Conservation (phyloP, 2,888 invertebrate genomes). For the Chaitophorus viminalis region DNA sequence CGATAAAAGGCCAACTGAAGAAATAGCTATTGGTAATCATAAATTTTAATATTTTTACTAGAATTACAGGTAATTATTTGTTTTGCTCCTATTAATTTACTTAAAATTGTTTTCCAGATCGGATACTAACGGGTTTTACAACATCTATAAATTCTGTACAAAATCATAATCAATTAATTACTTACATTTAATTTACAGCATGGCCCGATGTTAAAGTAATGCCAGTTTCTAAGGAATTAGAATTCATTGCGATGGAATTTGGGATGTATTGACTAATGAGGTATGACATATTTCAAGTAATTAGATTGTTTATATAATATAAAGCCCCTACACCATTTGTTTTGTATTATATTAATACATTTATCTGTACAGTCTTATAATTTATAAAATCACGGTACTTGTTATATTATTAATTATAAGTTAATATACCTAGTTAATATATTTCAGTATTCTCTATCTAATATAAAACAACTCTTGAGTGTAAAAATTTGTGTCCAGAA, state of each 20-base stretch:
- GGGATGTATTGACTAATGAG: slow-evolving; percentile 97
- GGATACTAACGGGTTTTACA: too few relatives aligned
- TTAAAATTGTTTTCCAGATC: too few relatives aligned
- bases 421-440: too few relatives aligned
- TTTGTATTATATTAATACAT: neutral
- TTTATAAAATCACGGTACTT: too few relatives aligned
- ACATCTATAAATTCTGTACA: neutral
- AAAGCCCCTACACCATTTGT: neutral
- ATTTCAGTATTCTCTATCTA: too few relatives aligned
- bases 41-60: neutral
- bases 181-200: slow-evolving; percentile 72
- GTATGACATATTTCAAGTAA: slow-evolving; percentile 66
- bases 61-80: neutral
- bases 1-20: slow-evolving; percentile 86
- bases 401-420: too few relatives aligned
- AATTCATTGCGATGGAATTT: slow-evolving; percentile 98
- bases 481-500: neutral
- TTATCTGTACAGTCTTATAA: neutral
- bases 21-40: slow-evolving; percentile 91
- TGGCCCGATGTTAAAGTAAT: slow-evolving; percentile 90
- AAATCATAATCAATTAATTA: slow-evolving; percentile 6
- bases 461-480: too few relatives aligned
- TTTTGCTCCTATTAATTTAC: too few relatives aligned
- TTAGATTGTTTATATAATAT: neutral
- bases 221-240: slow-evolving; percentile 87